A percentile compares a stretch with the other conserved stretches of the same genome.
Evolutionary conservation across 2,888 invertebrate genomes (phyloP).

Genomic region (Morpho achilles): DNA sequence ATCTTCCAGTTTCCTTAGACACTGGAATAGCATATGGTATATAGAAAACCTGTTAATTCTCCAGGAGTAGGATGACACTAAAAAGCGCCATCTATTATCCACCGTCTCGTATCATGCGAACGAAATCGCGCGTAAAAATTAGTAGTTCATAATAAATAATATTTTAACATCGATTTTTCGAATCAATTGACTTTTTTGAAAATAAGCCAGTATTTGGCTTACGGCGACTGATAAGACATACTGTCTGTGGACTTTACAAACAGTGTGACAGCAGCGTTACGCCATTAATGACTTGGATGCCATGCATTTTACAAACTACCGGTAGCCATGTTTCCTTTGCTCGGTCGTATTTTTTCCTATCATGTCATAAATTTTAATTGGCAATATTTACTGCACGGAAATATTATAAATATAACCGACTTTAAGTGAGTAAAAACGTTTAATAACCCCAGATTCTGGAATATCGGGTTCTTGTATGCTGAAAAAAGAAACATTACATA

Average conservation of each 20-base stretch:
- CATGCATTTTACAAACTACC: conserved; percentile 16
- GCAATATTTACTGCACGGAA: conserved; percentile 28
- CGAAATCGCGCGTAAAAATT: too few species aligned
- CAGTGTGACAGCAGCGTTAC: conserved; percentile 12
- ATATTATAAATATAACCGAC: conserved; percentile 13
- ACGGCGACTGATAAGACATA: not conserved
- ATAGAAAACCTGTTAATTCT: too few species aligned
- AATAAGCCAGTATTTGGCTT: not conserved
- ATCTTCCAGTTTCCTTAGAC: too few species aligned
- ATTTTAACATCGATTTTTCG: too few species aligned
- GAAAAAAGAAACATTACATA: too few species aligned
- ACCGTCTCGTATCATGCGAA: too few species aligned
- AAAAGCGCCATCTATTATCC: too few species aligned
- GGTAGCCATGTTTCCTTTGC: conserved; percentile 20
- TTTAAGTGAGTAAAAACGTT: conserved; percentile 15
- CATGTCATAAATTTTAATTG: conserved; percentile 27
- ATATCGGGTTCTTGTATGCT: too few species aligned
- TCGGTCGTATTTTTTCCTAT: conserved; percentile 19
- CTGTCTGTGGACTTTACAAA: not conserved
- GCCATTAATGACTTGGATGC: conserved; percentile 19
- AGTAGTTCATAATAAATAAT: too few species aligned
- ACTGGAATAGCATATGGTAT: too few species aligned
- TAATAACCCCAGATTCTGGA: not conserved
- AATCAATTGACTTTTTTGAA: too few species aligned
- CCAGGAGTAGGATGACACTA: too few species aligned